Conservation (phyloP, 2,113 vertebrate genomes). For the Aspiorhynchus laticeps region DNA sequence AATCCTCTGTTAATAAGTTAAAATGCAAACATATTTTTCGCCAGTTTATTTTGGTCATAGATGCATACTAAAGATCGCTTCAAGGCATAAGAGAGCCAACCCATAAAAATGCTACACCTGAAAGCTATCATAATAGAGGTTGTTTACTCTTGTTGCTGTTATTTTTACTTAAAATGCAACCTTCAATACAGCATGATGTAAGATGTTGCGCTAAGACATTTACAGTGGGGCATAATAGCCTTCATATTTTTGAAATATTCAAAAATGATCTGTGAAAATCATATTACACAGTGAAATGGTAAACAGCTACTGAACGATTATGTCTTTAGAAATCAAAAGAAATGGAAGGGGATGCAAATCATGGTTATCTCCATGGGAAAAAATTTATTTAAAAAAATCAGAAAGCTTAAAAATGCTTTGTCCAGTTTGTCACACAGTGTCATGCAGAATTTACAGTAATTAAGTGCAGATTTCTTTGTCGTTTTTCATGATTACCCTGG, state of each 20-base stretch:
- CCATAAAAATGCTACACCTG: slow-evolving; percentile 21
- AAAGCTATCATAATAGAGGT: slow-evolving; percentile 26
- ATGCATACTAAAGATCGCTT: slow-evolving; percentile 39
- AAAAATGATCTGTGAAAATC: neutral
- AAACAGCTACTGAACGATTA: neutral
- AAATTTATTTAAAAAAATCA: no score
- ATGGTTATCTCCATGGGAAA: neutral
- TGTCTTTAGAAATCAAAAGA: neutral
- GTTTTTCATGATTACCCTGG: slow-evolving; percentile 3
- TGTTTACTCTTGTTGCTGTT: neutral
- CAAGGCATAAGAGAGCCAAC: slow-evolving; percentile 24
- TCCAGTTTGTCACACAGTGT: slow-evolving; percentile 29
- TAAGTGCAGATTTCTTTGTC: neutral
- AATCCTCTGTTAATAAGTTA: slow-evolving; percentile 63
- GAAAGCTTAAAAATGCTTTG: neutral
- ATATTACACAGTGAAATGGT: slow-evolving; percentile 40
- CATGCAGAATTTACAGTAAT: neutral
- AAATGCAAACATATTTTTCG: slow-evolving; percentile 61
- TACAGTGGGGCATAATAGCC: neutral
- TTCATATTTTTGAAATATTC: neutral
- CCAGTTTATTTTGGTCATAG: slow-evolving; percentile 59
- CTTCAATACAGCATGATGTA: neutral
- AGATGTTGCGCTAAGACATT: slow-evolving; percentile 7
- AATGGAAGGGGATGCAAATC: neutral
- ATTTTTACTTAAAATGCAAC: slow-evolving; percentile 15